phyloP scores from a whole-genome alignment of 2,888 invertebrate genomes.

The Philopedon plagiatum region DNA sequence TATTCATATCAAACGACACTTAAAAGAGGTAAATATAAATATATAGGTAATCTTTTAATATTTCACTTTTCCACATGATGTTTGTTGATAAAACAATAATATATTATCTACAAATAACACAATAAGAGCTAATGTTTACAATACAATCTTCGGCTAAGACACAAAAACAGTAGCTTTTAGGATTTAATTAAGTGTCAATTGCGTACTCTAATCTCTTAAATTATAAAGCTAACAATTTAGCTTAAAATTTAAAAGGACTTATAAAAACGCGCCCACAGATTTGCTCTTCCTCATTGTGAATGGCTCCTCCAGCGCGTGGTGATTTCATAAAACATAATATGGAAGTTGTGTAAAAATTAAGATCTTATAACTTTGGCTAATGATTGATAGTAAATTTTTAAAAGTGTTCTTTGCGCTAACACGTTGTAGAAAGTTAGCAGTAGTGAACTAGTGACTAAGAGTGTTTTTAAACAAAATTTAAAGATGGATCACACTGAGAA shows the following conservation, averaged over 20 bases:
- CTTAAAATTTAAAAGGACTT: conserved; percentile 22
- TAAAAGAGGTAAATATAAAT: background rate
- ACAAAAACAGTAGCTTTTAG: conserved; percentile 10
- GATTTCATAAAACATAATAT: background rate
- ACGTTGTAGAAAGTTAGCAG: background rate
- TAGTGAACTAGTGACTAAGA: background rate
- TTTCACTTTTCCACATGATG: background rate
- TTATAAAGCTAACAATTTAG: conserved; percentile 29
- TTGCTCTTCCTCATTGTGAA: background rate
- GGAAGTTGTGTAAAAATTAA: no score
- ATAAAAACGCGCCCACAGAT: conserved; percentile 22
- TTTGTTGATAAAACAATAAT: background rate
- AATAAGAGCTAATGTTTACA: conserved; percentile 21
- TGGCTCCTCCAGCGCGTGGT: background rate
- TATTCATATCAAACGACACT: background rate
- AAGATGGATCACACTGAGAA: conserved; percentile 56
- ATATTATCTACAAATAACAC: background rate
- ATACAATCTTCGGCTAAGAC: conserved; percentile 6
- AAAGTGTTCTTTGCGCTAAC: conserved; percentile 19
- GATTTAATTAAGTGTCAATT: conserved; percentile 1
- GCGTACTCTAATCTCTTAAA: conserved; percentile 27
- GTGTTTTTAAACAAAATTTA: background rate
- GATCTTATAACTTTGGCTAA: no score
- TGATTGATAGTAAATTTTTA: no score
- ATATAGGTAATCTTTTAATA: background rate